Evolutionary conservation across 2,888 invertebrate genomes (phyloP), one percentile per base, ranked within the genome.

Genomic region (Epinotia brunnichana): DNA sequence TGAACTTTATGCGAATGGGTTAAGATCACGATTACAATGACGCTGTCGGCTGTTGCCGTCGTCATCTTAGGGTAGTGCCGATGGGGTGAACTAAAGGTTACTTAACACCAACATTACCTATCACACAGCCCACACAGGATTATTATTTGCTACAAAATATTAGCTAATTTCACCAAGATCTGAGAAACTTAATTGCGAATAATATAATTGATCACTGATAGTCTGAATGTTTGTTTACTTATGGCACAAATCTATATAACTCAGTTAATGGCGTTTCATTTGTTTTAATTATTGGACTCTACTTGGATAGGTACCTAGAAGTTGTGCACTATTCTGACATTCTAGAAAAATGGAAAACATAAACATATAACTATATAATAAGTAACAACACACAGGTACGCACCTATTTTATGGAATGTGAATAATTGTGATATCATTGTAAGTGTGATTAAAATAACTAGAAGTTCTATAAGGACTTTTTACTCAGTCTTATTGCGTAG

Each of bases 401-500:
- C 44, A 68, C 24, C 54, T 66, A 66, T 66, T 66, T 73, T 53
- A 74, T 62, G 70, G 70, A 74, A 70, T 70, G 74, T 64, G 70
- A 59, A 62, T 44, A 63, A 71, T 68, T 71, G 71, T 74, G 67
- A 71, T 74, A 71, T 63, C 57, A 63, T 68, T 63, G 61, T 66
- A 74, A 73, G 61, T 74, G 66, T 63, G 64, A 66, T 74, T 66
- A 67, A 78, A 76, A 76, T 79, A 80, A 77, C 78, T 74, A 79
- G 74, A 68, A 69, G 57, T 59, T 73, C 68, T 73, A 70, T 57
- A 73, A 69, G 73, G 73, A 69, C 73, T 63, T 63, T 72, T 68
- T 59, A 73, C 79, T 91, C 91, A 91, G 91, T 91, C 91, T 91
- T 91, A 85, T 83, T 81, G 82, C 81, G 79, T 79, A 80, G 82